Evolutionary conservation across 2,797 vertebrate genomes (phyloP), one percentile per base, ranked within the genome.

Genomic region (Phoeniculus purpureus): DNA sequence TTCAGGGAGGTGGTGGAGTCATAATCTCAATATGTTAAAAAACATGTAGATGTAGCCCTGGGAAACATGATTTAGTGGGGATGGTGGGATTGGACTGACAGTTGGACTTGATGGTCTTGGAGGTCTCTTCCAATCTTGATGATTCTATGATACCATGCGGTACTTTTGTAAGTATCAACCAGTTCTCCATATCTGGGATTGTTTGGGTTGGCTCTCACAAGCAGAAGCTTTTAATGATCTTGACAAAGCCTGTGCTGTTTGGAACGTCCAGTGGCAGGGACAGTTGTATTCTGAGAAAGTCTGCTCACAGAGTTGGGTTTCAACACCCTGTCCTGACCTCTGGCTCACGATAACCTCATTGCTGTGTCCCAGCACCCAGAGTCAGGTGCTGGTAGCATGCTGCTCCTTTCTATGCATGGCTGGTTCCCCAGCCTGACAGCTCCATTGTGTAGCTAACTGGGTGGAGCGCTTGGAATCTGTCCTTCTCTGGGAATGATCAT

Each of bases 381-480:
- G 29, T 25, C 65, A 55, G 32, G 55, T 81, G 29, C 50, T 51
- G 64, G 40, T 23, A 54, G 1, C 3, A 1, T 85, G 67, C 50
- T 43, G 80, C 82, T 82, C 34, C 50, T 85, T 50, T 27, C 56
- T 14, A 0, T 32, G 15, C 77, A 23, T 0, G 2, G n/a, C 47
- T 40, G 19, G n/a, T 90, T 93, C 37, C 85, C 26, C 50, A 31
- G 21, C 11, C 0, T 65, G 59, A 67, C 75, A 61, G 64, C 71
- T 81, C 51, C 65, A 27, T 4, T 48, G 60, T 79, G 85, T 67
- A 80, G 27, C 54, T 79, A 27, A n/a, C 1, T 29, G 81, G n/a
- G 12, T 72, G 86, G 65, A 91, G 52, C 52, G 18, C 48, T 87
- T 85, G 76, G 81, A 90, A 90, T 37, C 11, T n/a, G 59, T 64